phyloP scores from a whole-genome alignment of 1,140 invertebrate genomes.

The Tyrophagus putrescentiae region DNA sequence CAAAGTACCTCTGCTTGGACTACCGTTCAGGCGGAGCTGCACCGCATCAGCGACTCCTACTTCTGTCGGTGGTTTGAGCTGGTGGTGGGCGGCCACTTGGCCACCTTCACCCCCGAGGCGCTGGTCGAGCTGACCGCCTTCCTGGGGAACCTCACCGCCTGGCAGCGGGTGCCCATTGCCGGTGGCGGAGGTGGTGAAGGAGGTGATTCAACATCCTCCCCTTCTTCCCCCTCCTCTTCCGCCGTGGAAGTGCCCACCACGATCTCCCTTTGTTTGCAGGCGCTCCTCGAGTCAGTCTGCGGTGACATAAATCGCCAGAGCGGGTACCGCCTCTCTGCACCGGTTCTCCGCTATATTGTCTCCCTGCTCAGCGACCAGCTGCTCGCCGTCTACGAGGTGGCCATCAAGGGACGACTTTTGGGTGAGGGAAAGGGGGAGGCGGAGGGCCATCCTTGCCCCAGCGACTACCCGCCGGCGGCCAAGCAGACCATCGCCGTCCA shows the following conservation, averaged over 20 bases:
- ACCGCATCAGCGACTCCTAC: not conserved
- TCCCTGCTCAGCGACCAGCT: not conserved
- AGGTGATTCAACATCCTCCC: not conserved
- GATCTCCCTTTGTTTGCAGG: not conserved
- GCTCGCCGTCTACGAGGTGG: not conserved
- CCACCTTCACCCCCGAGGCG: not conserved
- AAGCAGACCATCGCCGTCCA: conserved; percentile 18
- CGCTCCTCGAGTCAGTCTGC: not conserved
- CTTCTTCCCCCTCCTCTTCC: too few relatives aligned
- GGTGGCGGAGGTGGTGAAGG: conserved; percentile 7
- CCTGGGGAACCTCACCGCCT: not conserved
- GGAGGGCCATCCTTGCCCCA: too few relatives aligned
- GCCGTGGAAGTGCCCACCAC: conserved; percentile 16
- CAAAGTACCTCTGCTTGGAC: too few relatives aligned
- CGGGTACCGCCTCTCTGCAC: not conserved
- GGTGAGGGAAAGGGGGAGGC: too few relatives aligned
- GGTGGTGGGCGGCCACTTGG: not conserved
- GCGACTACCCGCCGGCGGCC: not conserved
- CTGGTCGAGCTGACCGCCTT: conserved; percentile 13
- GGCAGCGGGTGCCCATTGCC: conserved; percentile 6
- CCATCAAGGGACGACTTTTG: too few relatives aligned
- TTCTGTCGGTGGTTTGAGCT: not conserved
- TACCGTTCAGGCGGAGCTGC: not conserved
- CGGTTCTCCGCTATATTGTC: conserved; percentile 1
- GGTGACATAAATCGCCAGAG: not conserved